A percentile compares a stretch with the other conserved stretches of the same genome.
phyloP scores from a whole-genome alignment of 2,113 vertebrate genomes.

The Oxygymnocypris stewartii region DNA sequence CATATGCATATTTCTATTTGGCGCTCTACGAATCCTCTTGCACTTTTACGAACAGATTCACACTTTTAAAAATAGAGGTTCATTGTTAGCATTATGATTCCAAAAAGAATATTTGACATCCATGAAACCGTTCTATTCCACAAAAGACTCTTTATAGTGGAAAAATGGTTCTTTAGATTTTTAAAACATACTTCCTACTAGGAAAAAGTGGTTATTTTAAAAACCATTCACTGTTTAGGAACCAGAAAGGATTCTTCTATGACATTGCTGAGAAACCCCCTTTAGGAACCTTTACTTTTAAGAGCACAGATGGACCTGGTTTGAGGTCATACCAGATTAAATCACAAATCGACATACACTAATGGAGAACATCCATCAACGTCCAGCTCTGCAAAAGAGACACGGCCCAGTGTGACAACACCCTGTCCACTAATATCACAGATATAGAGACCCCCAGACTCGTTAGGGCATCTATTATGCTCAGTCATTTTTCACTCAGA shows the following conservation, averaged over 20 bases:
- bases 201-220: background rate
- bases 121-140: background rate
- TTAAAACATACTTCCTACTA: background rate
- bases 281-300: background rate
- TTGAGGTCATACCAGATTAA: conserved; percentile 42
- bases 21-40: background rate
- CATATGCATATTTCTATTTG: background rate
- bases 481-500: conserved; percentile 53
- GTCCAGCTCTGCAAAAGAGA: conserved; percentile 51
- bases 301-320: conserved; percentile 26
- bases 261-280: background rate
- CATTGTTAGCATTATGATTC: background rate
- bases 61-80: background rate
- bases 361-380: conserved; percentile 56
- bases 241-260: background rate
- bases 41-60: too few species aligned
- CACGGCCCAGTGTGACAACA: conserved; percentile 60
- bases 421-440: conserved; percentile 51
- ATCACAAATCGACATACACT: conserved; percentile 44
- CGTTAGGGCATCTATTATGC: conserved; percentile 57
- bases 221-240: too few species aligned
- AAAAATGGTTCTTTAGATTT: background rate
- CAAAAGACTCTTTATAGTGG: background rate
- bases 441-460: conserved; percentile 53
- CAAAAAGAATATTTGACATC: background rate